Evolutionary conservation across 2,797 vertebrate species (phyloP), one percentile per base, ranked within the genome.

Genomic region (Rousettus madagascariensis): DNA sequence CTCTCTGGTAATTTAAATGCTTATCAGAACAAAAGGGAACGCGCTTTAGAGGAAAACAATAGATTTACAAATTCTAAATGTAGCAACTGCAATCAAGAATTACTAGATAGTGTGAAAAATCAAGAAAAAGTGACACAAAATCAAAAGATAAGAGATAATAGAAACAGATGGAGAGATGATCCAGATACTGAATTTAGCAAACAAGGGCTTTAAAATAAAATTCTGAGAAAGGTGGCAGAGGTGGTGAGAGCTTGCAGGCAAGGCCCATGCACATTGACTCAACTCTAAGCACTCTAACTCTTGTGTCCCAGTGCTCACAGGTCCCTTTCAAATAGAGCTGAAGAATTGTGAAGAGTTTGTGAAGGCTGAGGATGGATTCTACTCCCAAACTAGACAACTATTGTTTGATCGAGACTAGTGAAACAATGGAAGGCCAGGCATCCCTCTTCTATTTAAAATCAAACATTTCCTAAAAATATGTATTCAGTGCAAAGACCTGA

Each of bases 361-460:
- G 6, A 30, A 68, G 26, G 63, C 1, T 36, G 72, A 61, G 28
- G 41, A 51, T 57, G 77, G 71, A 63, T 33, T 82, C 66, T 33
- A 20, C 36, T 41, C n/a, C 46, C 43, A 41, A 43, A 33, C 13
- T 41, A 24, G 20, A 68, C 26, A 33, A 20, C 8, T 61, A n/a
- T 16, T 83, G 55, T 46, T 95, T 33, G 26, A 65, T 17, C 10
- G 55, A 79, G 51, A 86, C 33, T 41, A 53, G 63, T n/a, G 46
- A 84, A 63, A 68, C 6, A 6, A n/a, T 11, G 53, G n/a, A 77
- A 94, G 68, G 46, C 59, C 16, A 41, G 2, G 38, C 17, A 24
- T 30, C 82, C 49, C 59, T 91, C 26, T 36, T 75, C 33, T 30
- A 19, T 59, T 84, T 96, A 61, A 51, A 89, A 89, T 26, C 28